A percentile compares a stretch with the other conserved stretches of the same genome.
These are phyloP conservation scores for Microplitis deprimator DNA, from an alignment of 2,888 invertebrate genomes.

Conservation along the genomic window DNA sequence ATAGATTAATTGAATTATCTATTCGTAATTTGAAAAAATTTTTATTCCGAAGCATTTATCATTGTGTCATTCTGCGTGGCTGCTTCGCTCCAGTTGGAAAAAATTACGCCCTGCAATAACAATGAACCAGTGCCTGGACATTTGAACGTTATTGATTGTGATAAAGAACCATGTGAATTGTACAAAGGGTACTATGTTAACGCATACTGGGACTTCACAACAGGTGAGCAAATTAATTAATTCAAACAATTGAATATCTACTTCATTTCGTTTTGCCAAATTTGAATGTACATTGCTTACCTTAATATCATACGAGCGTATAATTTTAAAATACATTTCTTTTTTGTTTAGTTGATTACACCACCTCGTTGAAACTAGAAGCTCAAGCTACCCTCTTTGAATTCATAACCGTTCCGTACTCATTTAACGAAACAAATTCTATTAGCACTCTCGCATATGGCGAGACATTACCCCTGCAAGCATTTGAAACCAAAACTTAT, in stretches of 20 bases:
- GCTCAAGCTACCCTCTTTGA: background rate
- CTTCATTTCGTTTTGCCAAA: background rate
- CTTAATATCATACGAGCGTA: background rate
- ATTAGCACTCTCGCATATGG: too few relatives aligned
- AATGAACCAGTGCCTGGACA: background rate
- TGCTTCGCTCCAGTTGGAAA: background rate
- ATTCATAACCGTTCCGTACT: too few relatives aligned
- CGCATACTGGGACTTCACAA: background rate
- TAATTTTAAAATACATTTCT: too few relatives aligned
- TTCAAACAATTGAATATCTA: background rate
- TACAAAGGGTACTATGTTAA: background rate
- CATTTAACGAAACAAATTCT: too few relatives aligned
- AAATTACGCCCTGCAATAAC: background rate
- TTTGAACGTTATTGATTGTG: background rate
- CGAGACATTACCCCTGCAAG: too few relatives aligned
- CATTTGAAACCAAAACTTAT: too few relatives aligned
- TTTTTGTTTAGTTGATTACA: background rate
- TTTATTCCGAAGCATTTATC: background rate
- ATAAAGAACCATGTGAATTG: slow-evolving; percentile 50
- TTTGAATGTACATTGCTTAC: background rate
- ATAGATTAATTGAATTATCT: background rate
- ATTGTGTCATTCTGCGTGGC: background rate
- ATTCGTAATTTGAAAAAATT: background rate
- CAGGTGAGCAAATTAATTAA: background rate
- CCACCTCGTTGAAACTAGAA: background rate